Evolutionary conservation across 1,140 invertebrate genomes (phyloP).

Genomic region (Anthonomus grandis): DNA sequence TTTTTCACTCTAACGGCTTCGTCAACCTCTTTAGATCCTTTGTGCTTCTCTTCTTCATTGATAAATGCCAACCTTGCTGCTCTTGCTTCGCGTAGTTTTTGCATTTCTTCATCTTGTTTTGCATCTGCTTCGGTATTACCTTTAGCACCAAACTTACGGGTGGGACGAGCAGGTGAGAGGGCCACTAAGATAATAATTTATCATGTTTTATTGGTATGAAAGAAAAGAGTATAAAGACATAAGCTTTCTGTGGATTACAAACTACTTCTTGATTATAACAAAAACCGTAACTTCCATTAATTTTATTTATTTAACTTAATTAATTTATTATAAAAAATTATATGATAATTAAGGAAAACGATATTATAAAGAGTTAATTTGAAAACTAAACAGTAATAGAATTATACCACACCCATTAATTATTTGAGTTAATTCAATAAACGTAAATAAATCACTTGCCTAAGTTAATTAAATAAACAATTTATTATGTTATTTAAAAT

Average conservation of each 20-base stretch:
- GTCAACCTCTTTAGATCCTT: constrained; percentile 49
- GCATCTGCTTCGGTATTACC: constrained; percentile 46
- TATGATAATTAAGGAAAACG: too few relatives aligned
- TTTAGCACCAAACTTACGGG: constrained; percentile 60
- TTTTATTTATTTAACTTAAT: too few relatives aligned
- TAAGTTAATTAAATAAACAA: too few relatives aligned
- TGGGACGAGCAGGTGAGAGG: constrained; percentile 60
- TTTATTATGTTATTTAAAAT: too few relatives aligned
- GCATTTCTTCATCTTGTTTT: constrained; percentile 53
- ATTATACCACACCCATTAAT: too few relatives aligned
- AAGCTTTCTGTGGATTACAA: too few relatives aligned
- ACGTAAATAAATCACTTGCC: too few relatives aligned
- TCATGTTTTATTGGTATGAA: background rate
- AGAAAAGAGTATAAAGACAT: background rate
- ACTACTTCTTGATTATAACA: too few relatives aligned
- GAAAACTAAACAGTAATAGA: too few relatives aligned
- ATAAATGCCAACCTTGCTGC: constrained; percentile 54
- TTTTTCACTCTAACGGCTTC: constrained; percentile 56
- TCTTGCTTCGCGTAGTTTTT: constrained; percentile 53
- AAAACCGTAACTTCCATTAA: background rate
- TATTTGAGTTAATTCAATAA: too few relatives aligned
- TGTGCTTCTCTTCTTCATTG: constrained; percentile 45
- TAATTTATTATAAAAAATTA: too few relatives aligned
- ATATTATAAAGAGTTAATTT: too few relatives aligned
- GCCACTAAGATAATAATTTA: constrained; percentile 49